Base-by-base conservation (phyloP, 2,113 vertebrate genomes). In the Labeo rohita region DNA sequence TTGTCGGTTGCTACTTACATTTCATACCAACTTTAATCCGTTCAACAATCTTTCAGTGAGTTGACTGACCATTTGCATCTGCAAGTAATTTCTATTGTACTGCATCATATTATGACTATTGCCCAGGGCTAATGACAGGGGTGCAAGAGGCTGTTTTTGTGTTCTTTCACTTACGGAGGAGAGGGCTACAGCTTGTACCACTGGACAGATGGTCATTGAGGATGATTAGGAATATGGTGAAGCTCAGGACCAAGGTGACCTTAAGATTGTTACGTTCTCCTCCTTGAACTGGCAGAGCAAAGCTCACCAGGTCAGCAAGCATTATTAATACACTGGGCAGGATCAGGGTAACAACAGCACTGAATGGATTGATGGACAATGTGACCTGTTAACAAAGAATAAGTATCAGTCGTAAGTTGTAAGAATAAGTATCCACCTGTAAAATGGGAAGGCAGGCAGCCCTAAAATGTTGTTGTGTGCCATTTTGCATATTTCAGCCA, bases 231-330 rank as follows among this genome's bases (percentile, higher is more conserved):
- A 95, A 95, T 93, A 95, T 92, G 88, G 92, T 92, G 87, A 95
- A 95, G 92, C 93, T 95, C 72, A 95, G 92, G 83, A 94, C 94
- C 87, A 95, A 85, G 2, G 94, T 95, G 89, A 95, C 92, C 85
- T 95, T 95, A 84, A 95, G 94, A 21, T 79, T 86, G 84, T 92
- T 94, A 73, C 94, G 93, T 89, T 94, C 92, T 0, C 94, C 93
- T 0, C 93, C 92, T 43, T 63, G 73, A 65, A 95, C 74, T 1
- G 95, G 93, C 84, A 95, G 84, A 78, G 92, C 56, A 43, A 91
- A 94, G 90, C 94, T 94, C 84, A 91, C 86, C 43, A 93, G 23
- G 49, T 95, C 94, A 0, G 91, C 92, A 74, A 94, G 0, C 61
- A 95, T 15, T 84, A 95, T 90, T 61, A 95, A 88, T 3, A 91